These are phyloP conservation scores for Drosophila mimetica DNA, from an alignment of 2,888 invertebrate species.

Conservation along the genomic window DNA sequence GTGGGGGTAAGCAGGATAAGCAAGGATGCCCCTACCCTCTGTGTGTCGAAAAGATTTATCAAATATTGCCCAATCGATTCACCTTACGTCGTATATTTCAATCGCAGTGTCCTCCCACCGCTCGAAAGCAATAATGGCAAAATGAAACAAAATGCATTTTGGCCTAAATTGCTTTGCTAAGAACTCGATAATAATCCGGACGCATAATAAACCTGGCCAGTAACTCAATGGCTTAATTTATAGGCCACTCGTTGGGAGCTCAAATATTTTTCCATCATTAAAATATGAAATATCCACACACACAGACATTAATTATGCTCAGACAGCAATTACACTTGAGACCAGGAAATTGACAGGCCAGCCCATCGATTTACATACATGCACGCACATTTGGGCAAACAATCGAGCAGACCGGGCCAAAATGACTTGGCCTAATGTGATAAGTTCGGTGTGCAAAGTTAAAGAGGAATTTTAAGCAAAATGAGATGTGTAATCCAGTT, in stretches of 20 bases:
- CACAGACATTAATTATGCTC: conserved; percentile 22
- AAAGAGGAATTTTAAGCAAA: conserved; percentile 49
- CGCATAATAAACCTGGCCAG: conserved; percentile 11
- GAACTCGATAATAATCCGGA: conserved; percentile 7
- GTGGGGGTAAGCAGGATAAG: conserved; percentile 7
- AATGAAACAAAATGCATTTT: conserved; percentile 17
- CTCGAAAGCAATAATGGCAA: conserved; percentile 25
- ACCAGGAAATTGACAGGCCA: conserved; percentile 8
- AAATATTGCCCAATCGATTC: conserved; percentile 31
- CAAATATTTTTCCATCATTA: conserved; percentile 28
- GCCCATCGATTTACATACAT: not conserved
- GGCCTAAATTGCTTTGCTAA: conserved; percentile 1
- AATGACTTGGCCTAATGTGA: not conserved
- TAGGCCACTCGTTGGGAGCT: not conserved
- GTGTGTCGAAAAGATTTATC: conserved; percentile 42
- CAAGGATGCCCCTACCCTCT: not conserved
- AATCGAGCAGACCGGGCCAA: not conserved
- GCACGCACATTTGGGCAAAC: conserved; percentile 19
- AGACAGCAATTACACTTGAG: conserved; percentile 25
- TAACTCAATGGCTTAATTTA: conserved; percentile 12
- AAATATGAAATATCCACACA: conserved; percentile 13
- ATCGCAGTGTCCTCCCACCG: not conserved
- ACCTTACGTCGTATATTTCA: conserved; percentile 16
- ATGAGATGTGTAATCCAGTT: conserved; percentile 67
- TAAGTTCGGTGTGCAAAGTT: conserved; percentile 19